phyloP scores from a whole-genome alignment of 2,797 vertebrate genomes.

The Artibeus jamaicensis region DNA sequence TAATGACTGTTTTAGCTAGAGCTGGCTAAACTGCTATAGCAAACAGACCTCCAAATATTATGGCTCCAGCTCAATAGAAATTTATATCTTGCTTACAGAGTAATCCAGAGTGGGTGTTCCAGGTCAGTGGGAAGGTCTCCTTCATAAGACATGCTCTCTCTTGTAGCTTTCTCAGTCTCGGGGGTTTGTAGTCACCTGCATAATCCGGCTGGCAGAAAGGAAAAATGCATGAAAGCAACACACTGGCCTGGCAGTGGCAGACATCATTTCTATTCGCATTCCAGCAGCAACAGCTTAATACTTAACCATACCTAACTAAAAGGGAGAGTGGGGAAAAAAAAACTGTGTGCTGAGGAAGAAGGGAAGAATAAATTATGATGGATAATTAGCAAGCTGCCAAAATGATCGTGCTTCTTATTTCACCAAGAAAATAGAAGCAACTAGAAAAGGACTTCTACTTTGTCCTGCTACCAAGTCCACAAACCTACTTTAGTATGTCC shows the following conservation, averaged over 20 bases:
- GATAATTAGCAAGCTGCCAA: neutral
- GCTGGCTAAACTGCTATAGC: neutral
- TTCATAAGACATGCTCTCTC: neutral
- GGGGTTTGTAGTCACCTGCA: neutral
- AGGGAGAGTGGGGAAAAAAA: neutral
- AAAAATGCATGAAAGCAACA: neutral
- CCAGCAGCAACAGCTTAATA: neutral
- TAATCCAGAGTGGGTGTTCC: neutral
- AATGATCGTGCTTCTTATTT: slow-evolving; percentile 8
- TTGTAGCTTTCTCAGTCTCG: neutral
- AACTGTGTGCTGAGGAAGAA: neutral
- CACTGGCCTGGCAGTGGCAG: neutral
- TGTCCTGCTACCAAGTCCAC: neutral
- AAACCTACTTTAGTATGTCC: neutral
- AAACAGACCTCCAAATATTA: neutral
- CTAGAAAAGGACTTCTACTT: neutral
- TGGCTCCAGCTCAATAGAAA: neutral
- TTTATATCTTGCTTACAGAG: neutral
- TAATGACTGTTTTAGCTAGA: neutral
- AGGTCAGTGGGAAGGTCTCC: neutral
- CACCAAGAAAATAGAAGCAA: slow-evolving; percentile 12
- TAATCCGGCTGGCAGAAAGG: neutral
- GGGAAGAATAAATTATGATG: neutral
- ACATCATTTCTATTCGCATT: neutral
- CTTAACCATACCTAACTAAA: neutral